These are phyloP conservation scores for Nansenia antarctica DNA, from an alignment of 2,113 vertebrate species.

Conservation along the genomic window DNA sequence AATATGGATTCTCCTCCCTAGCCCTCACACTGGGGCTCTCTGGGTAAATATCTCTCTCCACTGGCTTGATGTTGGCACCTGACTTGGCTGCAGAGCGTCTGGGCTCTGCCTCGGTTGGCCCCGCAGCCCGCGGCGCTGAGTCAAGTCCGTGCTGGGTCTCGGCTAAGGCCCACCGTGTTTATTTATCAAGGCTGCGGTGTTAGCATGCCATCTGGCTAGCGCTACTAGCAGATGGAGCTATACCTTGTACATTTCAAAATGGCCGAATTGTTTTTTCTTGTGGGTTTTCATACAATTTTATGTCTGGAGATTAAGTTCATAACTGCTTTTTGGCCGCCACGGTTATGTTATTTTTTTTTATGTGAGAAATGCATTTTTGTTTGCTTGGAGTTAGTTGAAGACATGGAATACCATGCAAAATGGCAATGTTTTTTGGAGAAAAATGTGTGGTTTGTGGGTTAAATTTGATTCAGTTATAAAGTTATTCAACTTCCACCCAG, in stretches of 20 bases:
- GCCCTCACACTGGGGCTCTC: no score
- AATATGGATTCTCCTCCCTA: no score
- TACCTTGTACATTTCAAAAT: slow-evolving; percentile 4
- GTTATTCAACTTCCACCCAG: not conserved
- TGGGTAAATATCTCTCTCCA: not conserved
- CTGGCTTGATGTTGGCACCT: slow-evolving; percentile 11
- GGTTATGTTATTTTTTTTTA: slow-evolving; percentile 2
- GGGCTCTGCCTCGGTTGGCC: not conserved
- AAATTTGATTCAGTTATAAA: not conserved
- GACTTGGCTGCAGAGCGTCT: not conserved
- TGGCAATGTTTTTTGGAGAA: not conserved
- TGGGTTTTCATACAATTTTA: slow-evolving; percentile 35
- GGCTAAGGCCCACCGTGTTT: slow-evolving; percentile 15
- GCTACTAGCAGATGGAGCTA: slow-evolving; percentile 7
- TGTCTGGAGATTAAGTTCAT: slow-evolving; percentile 22
- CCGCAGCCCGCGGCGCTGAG: no score
- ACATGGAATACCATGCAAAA: slow-evolving; percentile 1
- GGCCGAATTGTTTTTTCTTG: slow-evolving; percentile 7
- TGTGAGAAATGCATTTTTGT: slow-evolving; percentile 16
- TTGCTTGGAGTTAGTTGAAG: slow-evolving; percentile 17
- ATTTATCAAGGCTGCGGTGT: slow-evolving; percentile 30
- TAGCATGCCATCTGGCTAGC: slow-evolving; percentile 36
- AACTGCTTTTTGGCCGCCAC: slow-evolving; percentile 14
- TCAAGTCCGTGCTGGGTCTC: not conserved
- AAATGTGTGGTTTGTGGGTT: slow-evolving; percentile 17